These are phyloP conservation scores for Meles meles DNA, from an alignment of 2,113 vertebrate genomes.

Conservation along the genomic window DNA sequence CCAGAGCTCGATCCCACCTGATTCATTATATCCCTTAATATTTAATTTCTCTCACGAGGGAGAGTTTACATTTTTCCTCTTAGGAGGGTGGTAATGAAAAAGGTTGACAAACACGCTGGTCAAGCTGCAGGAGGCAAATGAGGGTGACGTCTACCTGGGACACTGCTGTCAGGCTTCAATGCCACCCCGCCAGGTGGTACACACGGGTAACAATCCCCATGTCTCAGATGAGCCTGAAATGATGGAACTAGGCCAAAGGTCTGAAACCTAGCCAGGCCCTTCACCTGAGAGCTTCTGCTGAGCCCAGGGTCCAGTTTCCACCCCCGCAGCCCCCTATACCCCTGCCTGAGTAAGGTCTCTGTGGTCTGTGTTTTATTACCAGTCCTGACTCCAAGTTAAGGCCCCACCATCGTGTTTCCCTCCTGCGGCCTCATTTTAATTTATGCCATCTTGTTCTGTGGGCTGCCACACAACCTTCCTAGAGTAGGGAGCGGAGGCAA, in stretches of 20 bases:
- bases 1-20: background rate
- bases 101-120: background rate
- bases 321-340: too few relatives aligned
- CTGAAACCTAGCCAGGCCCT: background rate
- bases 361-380: fast-evolving
- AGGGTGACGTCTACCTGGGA: background rate
- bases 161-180: background rate
- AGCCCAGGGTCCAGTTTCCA: fast-evolving
- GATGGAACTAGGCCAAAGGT: background rate
- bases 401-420: background rate
- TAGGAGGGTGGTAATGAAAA: background rate
- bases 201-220: fast-evolving
- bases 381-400: background rate
- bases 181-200: fast-evolving
- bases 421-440: background rate
- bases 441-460: fast-evolving
- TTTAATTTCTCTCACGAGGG: constrained; percentile 17
- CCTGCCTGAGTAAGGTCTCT: too few relatives aligned
- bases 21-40: background rate
- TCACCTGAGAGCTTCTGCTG: background rate
- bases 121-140: background rate
- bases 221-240: background rate
- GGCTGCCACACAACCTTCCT: background rate
- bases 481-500: background rate
- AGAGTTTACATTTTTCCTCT: constrained; percentile 31